Percentiles rank a stretch among this genome's conserved stretches.
Conservation (phyloP, 2,797 vertebrate genomes). For the Arnoldichthys spilopterus region DNA sequence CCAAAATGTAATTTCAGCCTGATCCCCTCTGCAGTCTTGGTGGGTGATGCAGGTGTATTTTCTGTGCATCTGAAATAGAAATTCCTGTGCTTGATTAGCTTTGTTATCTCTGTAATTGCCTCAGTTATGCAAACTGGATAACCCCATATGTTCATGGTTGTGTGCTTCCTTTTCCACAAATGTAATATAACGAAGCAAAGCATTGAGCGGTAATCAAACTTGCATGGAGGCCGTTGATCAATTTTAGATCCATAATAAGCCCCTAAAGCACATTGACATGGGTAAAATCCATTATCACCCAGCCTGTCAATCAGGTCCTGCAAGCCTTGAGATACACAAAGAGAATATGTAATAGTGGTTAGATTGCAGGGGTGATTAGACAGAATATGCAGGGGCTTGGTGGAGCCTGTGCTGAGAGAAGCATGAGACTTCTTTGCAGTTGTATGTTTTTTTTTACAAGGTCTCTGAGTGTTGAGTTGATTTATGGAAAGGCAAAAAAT, state of each 20-base stretch:
- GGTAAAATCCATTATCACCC: constrained; percentile 54
- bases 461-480: neutral
- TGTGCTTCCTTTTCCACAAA: constrained; percentile 8
- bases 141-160: constrained; percentile 42
- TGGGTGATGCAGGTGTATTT: constrained; percentile 63
- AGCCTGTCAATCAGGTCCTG: constrained; percentile 60
- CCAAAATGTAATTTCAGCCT: neutral
- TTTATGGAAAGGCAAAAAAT: neutral
- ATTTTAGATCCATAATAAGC: constrained; percentile 55
- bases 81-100: constrained; percentile 67
- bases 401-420: neutral
- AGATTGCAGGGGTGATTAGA: neutral
- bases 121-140: constrained; percentile 66
- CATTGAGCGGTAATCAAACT: constrained; percentile 41
- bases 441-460: constrained; percentile 6
- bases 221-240: constrained; percentile 49
- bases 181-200: constrained; percentile 45
- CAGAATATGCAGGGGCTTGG: neutral
- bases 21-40: constrained; percentile 35
- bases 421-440: neutral
- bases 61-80: constrained; percentile 58
- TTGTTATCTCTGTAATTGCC: constrained; percentile 71
- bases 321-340: constrained; percentile 9
- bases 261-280: constrained; percentile 45
- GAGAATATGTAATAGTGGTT: constrained; percentile 29